A percentile compares a stretch with the other conserved stretches of the same genome.
These are phyloP conservation scores for Cyanoramphus novaezelandiae DNA, from an alignment of 2,113 vertebrate species.

Conservation along the genomic window DNA sequence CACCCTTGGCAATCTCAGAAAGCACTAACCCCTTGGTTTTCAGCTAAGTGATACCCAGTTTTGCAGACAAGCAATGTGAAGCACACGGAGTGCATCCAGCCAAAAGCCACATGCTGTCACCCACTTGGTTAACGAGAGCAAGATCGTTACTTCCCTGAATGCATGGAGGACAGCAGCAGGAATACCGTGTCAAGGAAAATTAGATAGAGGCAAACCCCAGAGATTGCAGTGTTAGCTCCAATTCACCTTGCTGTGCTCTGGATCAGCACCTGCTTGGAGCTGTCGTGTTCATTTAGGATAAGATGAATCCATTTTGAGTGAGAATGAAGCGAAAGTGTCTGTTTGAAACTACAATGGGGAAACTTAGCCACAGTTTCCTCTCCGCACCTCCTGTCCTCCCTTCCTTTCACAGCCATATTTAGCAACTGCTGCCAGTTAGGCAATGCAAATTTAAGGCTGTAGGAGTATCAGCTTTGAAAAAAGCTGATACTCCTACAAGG, in stretches of 20 bases:
- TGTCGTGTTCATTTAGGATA: not conserved
- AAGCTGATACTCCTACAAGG: not conserved
- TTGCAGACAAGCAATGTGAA: not conserved
- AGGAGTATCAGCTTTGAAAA: not conserved
- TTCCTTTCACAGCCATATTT: not conserved
- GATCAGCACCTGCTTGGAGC: accelerated
- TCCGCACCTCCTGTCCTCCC: not conserved
- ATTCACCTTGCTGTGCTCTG: not conserved
- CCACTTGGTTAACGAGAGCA: accelerated
- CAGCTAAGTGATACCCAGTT: not conserved
- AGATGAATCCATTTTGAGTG: not conserved
- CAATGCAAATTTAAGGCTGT: not conserved
- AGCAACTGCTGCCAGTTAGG: not conserved
- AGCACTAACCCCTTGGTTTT: accelerated
- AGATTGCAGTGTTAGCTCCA: not conserved
- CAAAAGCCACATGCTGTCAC: accelerated
- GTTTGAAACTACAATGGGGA: not conserved
- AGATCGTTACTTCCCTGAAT: accelerated
- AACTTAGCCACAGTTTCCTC: not conserved
- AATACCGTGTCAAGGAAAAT: not conserved
- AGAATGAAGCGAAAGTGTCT: not conserved
- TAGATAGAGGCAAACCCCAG: not conserved
- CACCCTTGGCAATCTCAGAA: accelerated
- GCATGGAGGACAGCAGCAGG: not conserved
- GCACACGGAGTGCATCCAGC: not conserved